Evolutionary conservation across 2,113 vertebrate genomes (phyloP), one percentile per base, ranked within the genome.

Genomic region (Chionodraco myersi): DNA sequence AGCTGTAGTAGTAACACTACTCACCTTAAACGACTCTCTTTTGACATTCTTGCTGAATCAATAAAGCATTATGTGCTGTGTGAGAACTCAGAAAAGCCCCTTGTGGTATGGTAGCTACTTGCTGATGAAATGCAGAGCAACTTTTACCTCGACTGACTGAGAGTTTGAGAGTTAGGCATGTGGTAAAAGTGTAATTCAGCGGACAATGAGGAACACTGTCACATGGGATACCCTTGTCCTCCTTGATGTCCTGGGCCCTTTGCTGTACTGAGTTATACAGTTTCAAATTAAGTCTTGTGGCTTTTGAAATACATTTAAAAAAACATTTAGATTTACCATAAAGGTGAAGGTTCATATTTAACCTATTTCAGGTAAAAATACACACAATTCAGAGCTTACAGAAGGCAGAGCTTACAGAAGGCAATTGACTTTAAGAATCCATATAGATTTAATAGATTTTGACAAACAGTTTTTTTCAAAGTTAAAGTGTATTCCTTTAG

Each of bases 111-210:
- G 52, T 48, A 34, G 79, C 74, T 78, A 64, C 81, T 80, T 73
- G 75, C 88, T 92, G 90, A 92, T 86, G 90, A 77, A 90, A 90
- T 83, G 64, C 45, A 88, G 65, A 77, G 90, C 74, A 92, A 92
- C 81, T 60, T 79, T 86, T 83, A 82, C 81, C 70, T 84, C 86
- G 80, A 62, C 72, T 67, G 61, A 66, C 64, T 59, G 52, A 48
- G 44, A 76, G 72, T 80, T 41, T 73, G 76, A 81, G 74, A 59
- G 66, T 75, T 72, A 62, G 58, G 69, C 75, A 70, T 61, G 80
- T 72, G 86, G 69, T 85, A 65, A 80, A 84, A 73, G 70, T 83
- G 62, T 74, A 56, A 87, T 67, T 71, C 84, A 71, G 21, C 15
- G 53, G 82, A 85, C 84, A 87, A 72, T 75, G 59, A 66, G 67